Evolutionary conservation across 2,113 vertebrate species (phyloP).

Genomic region (Pseudolaguvia tuberculata): DNA sequence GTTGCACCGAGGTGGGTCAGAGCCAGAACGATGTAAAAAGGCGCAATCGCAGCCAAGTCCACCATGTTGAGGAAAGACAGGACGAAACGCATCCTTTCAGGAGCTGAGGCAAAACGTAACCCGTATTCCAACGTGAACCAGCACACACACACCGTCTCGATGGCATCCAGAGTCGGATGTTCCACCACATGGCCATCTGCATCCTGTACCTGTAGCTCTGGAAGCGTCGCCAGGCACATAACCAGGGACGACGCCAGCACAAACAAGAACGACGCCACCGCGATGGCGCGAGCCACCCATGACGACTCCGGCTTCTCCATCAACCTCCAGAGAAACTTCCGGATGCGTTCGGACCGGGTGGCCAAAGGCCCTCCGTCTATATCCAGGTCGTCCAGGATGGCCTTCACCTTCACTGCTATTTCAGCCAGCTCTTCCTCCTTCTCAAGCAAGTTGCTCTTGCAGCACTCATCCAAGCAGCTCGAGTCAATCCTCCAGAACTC

Average conservation of each 20-base stretch:
- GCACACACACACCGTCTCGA: slow-evolving; percentile 88
- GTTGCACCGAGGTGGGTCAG: slow-evolving; percentile 83
- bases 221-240: slow-evolving; percentile 94
- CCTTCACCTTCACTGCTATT: slow-evolving; percentile 85
- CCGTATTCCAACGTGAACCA: slow-evolving; percentile 94
- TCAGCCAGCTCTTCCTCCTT: slow-evolving; percentile 91
- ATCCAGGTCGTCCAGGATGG: slow-evolving; percentile 85
- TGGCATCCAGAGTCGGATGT: slow-evolving; percentile 84
- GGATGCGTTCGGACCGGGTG: slow-evolving; percentile 76
- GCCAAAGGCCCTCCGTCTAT: slow-evolving; percentile 68
- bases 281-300: slow-evolving; percentile 77
- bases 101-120: slow-evolving; percentile 83
- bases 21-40: slow-evolving; percentile 88
- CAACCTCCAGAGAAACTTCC: slow-evolving; percentile 86
- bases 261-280: slow-evolving; percentile 87
- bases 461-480: slow-evolving; percentile 88
- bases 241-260: slow-evolving; percentile 86
- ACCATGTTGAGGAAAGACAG: slow-evolving; percentile 92
- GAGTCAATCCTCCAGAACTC: slow-evolving; percentile 97
- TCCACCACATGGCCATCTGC: slow-evolving; percentile 83
- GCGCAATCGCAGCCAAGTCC: slow-evolving; percentile 88
- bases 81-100: slow-evolving; percentile 83
- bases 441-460: slow-evolving; percentile 85
- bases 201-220: slow-evolving; percentile 86
- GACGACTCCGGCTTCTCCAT: slow-evolving; percentile 96